Evolutionary conservation across 2,113 vertebrate species (phyloP), one percentile per base, ranked within the genome.

Genomic region (Lepus europaeus): DNA sequence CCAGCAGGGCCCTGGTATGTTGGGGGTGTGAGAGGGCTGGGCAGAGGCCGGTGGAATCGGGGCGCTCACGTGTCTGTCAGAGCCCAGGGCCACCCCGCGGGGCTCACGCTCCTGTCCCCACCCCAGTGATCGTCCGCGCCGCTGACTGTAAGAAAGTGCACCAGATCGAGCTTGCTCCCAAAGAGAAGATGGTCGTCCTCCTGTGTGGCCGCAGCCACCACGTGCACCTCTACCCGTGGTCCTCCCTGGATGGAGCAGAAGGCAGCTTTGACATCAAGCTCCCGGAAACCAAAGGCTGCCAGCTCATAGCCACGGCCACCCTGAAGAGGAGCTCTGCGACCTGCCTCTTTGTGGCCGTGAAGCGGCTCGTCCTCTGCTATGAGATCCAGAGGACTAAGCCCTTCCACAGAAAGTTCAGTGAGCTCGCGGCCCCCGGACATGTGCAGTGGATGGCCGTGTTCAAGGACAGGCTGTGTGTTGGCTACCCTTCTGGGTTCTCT

Each of bases 91-190:
- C 12, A 6, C 56, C 56, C 69, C 36, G 83, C 8, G 0, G 9
- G 14, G 56, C 59, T 53, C 19, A 36, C 23, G 39, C 27, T 10
- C 61, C 2, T 17, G 8, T 63, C 89, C 61, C 83, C 31, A 61
- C 96, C 68, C 1, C 97, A 99, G 99, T 99, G 96, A 99, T 99
- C 9, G 99, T 99, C 39, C 98, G 99, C 2, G 99, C 99, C 8
- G 98, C 99, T 3, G 99, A 99, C 98, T 99, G 99, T 96, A 99
- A 99, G 98, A 99, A 99, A 87, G 99, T 99, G n/a, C 97, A 99
- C 96, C 99, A 99, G 98, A 99, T 99, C 0, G 99, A 99, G 91
- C 98, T 99, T 29, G 99, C 99, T 39, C 99, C 99, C 86, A 99
- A 98, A 96, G 99, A 99, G 97, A 99, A 99, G 92, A 98, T 99